Conservation (phyloP, 2,888 invertebrate genomes). For the Phaedon cochleariae region DNA sequence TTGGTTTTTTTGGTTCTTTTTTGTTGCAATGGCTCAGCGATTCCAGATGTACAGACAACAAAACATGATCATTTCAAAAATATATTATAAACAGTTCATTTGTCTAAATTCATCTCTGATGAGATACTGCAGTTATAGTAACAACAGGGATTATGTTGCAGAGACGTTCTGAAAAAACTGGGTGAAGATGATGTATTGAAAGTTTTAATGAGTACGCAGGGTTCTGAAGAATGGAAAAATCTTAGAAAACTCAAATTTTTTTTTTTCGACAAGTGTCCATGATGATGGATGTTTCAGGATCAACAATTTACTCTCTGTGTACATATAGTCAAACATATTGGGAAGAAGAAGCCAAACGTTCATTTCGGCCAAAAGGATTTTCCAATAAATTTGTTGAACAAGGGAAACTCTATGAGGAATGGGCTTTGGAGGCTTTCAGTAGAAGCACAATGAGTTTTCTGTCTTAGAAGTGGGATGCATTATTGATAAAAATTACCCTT, state of each 20-base stretch:
- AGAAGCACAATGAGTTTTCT: background rate
- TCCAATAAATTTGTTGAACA: conserved; percentile 6
- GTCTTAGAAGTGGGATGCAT: background rate
- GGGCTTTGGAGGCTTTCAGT: background rate
- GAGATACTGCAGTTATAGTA: conserved; percentile 4
- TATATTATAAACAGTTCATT: background rate
- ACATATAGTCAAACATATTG: background rate
- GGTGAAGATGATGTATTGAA: conserved; percentile 3
- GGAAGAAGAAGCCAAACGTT: background rate
- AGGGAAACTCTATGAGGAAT: background rate
- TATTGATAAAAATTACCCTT: background rate
- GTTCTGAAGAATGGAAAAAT: no score
- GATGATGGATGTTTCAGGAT: background rate
- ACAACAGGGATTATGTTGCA: background rate
- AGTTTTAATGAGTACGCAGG: background rate
- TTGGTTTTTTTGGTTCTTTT: no score
- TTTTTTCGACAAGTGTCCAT: background rate
- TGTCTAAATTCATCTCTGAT: background rate
- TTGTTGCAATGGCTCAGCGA: no score
- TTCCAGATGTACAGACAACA: background rate
- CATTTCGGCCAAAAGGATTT: conserved; percentile 6
- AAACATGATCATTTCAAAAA: background rate
- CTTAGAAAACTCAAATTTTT: no score
- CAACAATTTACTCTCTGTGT: background rate
- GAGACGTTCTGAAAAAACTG: conserved; percentile 4